phyloP scores from a whole-genome alignment of 2,113 vertebrate genomes.

The Lichenostomus cassidix region DNA sequence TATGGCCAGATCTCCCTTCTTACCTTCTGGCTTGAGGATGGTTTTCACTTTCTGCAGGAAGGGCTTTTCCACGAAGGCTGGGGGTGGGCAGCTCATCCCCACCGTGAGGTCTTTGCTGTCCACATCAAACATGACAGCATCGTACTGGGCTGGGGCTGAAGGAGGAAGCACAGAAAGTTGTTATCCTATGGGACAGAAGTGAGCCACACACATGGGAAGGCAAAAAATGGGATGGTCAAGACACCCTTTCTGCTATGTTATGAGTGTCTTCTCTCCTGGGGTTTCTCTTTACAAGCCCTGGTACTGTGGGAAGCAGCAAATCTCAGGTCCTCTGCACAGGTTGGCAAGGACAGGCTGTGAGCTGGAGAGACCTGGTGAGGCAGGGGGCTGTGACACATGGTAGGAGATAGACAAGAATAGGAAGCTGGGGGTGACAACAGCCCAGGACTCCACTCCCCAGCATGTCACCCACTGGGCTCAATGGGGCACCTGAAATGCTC shows the following conservation, averaged over 20 bases:
- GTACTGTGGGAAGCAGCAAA: background rate
- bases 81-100: slow-evolving; percentile 95
- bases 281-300: background rate
- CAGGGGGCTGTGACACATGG: background rate
- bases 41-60: slow-evolving; percentile 85
- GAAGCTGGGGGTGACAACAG: background rate
- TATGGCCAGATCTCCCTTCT: background rate
- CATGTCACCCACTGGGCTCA: background rate
- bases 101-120: slow-evolving; percentile 91
- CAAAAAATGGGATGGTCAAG: background rate
- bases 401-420: background rate
- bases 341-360: background rate
- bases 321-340: background rate
- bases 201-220: rapidly evolving
- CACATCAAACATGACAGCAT: slow-evolving; percentile 92
- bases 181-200: background rate
- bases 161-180: background rate
- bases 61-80: slow-evolving; percentile 85
- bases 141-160: slow-evolving; percentile 76
- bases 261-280: rapidly evolving
- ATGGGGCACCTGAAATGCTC: background rate
- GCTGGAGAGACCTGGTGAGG: background rate
- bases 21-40: slow-evolving; percentile 85
- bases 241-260: background rate
- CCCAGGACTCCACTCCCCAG: background rate